phyloP scores from a whole-genome alignment of 2,113 vertebrate species.

The Marmota monax region DNA sequence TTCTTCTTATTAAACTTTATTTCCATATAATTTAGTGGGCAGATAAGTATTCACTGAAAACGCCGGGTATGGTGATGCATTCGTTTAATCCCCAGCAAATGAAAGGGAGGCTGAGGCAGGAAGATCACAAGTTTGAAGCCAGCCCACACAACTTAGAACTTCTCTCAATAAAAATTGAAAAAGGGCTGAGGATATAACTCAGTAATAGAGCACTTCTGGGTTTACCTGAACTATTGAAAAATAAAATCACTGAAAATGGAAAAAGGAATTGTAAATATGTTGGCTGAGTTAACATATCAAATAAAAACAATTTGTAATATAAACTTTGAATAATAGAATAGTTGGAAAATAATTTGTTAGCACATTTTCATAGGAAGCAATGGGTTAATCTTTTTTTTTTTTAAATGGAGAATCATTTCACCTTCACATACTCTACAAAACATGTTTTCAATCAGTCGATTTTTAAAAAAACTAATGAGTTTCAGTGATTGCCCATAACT shows the following conservation, averaged over 20 bases:
- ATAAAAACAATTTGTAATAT: conserved; percentile 14
- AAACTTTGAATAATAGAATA: conserved; percentile 4
- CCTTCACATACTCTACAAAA: neutral
- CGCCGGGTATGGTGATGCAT: neutral
- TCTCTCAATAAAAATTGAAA: neutral
- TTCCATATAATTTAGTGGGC: neutral
- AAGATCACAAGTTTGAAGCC: neutral
- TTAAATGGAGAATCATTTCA: neutral
- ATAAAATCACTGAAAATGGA: neutral
- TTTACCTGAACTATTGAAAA: neutral
- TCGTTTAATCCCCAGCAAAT: neutral
- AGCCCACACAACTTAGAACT: neutral
- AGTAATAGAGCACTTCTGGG: neutral
- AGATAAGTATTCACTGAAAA: conserved; percentile 35
- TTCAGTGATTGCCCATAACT: neutral
- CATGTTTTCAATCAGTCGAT: neutral
- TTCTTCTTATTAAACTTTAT: neutral
- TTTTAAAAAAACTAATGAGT: conserved; percentile 21
- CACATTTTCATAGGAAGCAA: neutral
- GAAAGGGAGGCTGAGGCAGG: neutral
- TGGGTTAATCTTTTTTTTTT: neutral
- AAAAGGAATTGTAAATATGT: neutral
- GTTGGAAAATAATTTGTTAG: neutral
- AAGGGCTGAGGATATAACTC: neutral
- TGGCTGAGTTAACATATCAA: neutral